phyloP scores from a whole-genome alignment of 64 coral and sea anemone genomes.

The Porites australiensis region DNA sequence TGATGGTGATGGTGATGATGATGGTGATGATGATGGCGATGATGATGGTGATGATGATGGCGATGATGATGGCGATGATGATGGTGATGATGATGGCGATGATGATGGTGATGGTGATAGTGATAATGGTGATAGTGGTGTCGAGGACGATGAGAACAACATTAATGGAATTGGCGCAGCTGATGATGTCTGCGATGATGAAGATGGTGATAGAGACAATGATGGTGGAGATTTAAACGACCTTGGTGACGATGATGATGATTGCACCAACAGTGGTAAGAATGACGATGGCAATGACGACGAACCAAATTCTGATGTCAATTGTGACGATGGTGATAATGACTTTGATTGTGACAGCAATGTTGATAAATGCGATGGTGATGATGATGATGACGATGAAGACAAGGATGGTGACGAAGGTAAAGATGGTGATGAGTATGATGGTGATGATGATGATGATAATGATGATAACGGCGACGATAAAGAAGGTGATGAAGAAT shows the following conservation, averaged over 20 bases:
- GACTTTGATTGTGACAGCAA: not conserved
- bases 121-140: not conserved
- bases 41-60: not conserved
- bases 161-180: not conserved
- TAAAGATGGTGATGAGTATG: not conserved
- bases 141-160: not conserved
- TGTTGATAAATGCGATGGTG: not conserved
- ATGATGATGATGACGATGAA: not conserved
- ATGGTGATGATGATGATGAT: not conserved
- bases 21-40: not conserved
- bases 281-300: not conserved
- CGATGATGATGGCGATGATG: not conserved
- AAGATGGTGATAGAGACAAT: not conserved
- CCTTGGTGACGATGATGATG: not conserved
- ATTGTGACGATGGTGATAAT: not conserved
- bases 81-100: not conserved
- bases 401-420: not conserved
- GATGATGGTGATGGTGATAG: not conserved
- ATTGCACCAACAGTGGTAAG: not conserved
- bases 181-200: not conserved
- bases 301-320: not conserved
- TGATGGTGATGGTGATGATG: not conserved
- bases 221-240: not conserved
- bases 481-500: not conserved
- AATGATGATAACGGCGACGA: not conserved